Evolutionary conservation across 2,113 vertebrate genomes (phyloP).

Genomic region (Phycodurus eques): DNA sequence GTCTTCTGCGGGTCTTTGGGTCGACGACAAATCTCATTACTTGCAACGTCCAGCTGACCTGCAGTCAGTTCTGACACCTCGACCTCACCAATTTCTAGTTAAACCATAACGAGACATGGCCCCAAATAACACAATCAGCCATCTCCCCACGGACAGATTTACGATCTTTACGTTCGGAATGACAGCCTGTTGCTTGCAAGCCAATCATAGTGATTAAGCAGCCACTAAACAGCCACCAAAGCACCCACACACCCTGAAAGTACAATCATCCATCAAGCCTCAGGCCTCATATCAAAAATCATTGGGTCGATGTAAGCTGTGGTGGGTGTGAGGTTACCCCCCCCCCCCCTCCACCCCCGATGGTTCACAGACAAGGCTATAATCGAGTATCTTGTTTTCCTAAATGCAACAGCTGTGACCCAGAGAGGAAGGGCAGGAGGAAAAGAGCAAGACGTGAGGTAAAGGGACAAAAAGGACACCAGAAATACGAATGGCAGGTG

Average conservation of each 20-base stretch:
- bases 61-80: slow-evolving; percentile 45
- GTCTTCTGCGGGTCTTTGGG: too few species aligned
- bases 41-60: slow-evolving; percentile 40
- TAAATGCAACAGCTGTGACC: slow-evolving; percentile 67
- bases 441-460: neutral
- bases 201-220: slow-evolving; percentile 60
- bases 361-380: slow-evolving; percentile 45
- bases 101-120: slow-evolving; percentile 30
- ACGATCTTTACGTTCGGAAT: slow-evolving; percentile 34
- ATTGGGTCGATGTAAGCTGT: slow-evolving; percentile 40
- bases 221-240: slow-evolving; percentile 32
- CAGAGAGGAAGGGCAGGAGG: neutral
- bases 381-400: slow-evolving; percentile 69
- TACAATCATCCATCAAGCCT: slow-evolving; percentile 48
- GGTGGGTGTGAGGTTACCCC: slow-evolving; percentile 38
- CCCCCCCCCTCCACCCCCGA: slow-evolving; percentile 6
- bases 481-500: neutral
- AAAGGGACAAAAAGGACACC: neutral
- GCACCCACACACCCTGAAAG: slow-evolving; percentile 33
- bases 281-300: slow-evolving; percentile 48
- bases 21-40: slow-evolving; percentile 56
- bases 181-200: slow-evolving; percentile 47
- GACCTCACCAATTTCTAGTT: slow-evolving; percentile 40
- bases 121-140: slow-evolving; percentile 65
- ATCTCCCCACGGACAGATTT: slow-evolving; percentile 47